Conservation (phyloP, 1,140 invertebrate genomes). For the Brachionus plicatilis region DNA sequence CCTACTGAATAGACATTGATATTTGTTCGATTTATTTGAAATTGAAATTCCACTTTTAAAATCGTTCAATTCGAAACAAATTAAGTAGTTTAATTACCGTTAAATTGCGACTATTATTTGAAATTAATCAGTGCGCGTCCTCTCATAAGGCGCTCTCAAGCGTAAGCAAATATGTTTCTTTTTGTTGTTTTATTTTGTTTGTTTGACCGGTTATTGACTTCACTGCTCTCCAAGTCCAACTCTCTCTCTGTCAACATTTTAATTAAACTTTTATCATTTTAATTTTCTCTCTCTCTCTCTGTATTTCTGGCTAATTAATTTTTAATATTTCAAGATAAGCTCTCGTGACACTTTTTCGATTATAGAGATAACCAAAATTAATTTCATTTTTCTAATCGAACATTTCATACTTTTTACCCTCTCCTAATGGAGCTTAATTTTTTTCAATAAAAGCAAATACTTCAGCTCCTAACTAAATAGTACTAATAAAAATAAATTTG, state of each 20-base stretch:
- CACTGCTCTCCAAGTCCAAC: neutral
- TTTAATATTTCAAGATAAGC: slow-evolving; percentile 38
- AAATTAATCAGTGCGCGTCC: slow-evolving; percentile 39
- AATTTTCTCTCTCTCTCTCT: neutral
- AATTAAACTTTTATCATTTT: neutral
- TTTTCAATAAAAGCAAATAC: too few species aligned
- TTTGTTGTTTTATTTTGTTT: slow-evolving; percentile 17
- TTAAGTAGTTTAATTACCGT: slow-evolving; percentile 37
- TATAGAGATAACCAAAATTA: too few species aligned
- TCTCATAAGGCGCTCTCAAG: slow-evolving; percentile 24
- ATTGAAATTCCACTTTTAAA: slow-evolving; percentile 32
- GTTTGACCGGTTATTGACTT: slow-evolving; percentile 8
- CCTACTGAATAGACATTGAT: slow-evolving; percentile 1
- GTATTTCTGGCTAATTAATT: neutral
- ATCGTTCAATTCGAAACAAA: slow-evolving; percentile 32
- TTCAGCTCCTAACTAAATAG: too few species aligned
- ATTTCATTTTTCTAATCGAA: too few species aligned
- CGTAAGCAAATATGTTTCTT: neutral
- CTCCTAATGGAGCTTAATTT: too few species aligned
- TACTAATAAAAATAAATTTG: too few species aligned
- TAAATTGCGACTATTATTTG: slow-evolving; percentile 32
- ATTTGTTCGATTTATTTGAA: neutral
- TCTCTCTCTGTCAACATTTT: neutral
- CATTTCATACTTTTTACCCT: too few species aligned
- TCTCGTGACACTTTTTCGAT: neutral